Evolutionary conservation across 2,797 vertebrate genomes (phyloP).

Genomic region (Urosaurus nigricauda): DNA sequence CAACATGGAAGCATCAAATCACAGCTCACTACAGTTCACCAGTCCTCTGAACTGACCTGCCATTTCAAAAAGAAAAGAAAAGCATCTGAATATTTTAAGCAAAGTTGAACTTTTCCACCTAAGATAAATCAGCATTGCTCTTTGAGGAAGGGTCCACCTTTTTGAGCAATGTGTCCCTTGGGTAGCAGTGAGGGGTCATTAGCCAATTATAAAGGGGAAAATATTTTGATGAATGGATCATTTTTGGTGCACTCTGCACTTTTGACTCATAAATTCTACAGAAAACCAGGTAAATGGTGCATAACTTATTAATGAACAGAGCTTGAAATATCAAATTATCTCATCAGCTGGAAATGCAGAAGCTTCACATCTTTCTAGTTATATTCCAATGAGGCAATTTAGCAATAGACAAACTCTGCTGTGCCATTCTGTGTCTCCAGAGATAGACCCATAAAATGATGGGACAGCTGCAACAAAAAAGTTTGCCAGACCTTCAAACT

Average conservation of each 20-base stretch:
- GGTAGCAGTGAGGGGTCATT: constrained; percentile 52
- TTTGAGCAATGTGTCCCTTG: constrained; percentile 53
- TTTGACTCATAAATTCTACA: constrained; percentile 74
- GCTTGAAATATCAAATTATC: constrained; percentile 75
- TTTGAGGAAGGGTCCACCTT: constrained; percentile 62
- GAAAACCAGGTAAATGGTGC: constrained; percentile 77
- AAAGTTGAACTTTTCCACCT: constrained; percentile 39
- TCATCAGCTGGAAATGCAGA: constrained; percentile 65
- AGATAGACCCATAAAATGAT: constrained; percentile 30
- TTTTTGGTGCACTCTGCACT: constrained; percentile 74
- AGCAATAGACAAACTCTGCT: constrained; percentile 24
- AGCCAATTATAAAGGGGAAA: constrained; percentile 61
- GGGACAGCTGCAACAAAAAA: neutral
- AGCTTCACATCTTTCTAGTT: constrained; percentile 45
- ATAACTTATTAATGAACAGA: constrained; percentile 77
- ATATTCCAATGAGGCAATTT: constrained; percentile 15
- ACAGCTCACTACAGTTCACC: neutral
- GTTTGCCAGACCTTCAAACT: constrained; percentile 51
- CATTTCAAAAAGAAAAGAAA: neutral
- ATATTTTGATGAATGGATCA: constrained; percentile 66
- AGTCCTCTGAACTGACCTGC: neutral
- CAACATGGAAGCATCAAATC: neutral
- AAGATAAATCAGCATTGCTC: constrained; percentile 43
- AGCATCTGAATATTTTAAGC: constrained; percentile 40
- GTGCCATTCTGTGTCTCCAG: neutral